Evolutionary conservation across 2,797 vertebrate species (phyloP).

Genomic region (Allobates femoralis): DNA sequence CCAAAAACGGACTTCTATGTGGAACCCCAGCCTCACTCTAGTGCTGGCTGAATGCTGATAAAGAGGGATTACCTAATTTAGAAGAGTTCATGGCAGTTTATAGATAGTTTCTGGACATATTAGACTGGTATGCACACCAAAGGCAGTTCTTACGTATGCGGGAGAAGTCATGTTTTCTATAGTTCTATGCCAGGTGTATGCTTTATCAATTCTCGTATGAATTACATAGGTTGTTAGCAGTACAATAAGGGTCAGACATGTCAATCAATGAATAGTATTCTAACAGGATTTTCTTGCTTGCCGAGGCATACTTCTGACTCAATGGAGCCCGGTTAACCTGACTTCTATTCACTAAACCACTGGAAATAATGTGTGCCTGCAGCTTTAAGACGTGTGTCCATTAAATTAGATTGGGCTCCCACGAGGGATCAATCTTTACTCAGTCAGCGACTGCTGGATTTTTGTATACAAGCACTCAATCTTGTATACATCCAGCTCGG

Average conservation of each 20-base stretch:
- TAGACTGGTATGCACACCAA: no score
- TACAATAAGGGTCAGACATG: neutral
- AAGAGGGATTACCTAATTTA: no score
- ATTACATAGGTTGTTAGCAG: neutral
- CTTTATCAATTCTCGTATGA: neutral
- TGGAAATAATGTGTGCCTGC: neutral
- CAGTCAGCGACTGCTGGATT: neutral
- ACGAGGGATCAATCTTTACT: neutral
- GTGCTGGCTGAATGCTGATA: no score
- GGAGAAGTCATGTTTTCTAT: no score
- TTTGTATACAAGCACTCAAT: conserved; percentile 3
- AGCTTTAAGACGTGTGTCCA: neutral
- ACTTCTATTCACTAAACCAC: neutral
- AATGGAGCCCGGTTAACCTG: neutral
- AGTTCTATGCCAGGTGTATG: no score
- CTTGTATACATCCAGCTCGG: conserved; percentile 33
- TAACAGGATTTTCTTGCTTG: neutral
- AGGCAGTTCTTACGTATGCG: no score
- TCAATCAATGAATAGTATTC: neutral
- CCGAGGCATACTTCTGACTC: neutral
- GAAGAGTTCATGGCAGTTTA: no score
- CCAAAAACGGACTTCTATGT: no score
- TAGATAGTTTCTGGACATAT: no score
- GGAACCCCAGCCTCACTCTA: no score
- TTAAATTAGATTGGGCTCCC: conserved; percentile 19